These are phyloP conservation scores for Alfaro cultratus DNA, from an alignment of 2,797 vertebrate genomes.

Conservation along the genomic window DNA sequence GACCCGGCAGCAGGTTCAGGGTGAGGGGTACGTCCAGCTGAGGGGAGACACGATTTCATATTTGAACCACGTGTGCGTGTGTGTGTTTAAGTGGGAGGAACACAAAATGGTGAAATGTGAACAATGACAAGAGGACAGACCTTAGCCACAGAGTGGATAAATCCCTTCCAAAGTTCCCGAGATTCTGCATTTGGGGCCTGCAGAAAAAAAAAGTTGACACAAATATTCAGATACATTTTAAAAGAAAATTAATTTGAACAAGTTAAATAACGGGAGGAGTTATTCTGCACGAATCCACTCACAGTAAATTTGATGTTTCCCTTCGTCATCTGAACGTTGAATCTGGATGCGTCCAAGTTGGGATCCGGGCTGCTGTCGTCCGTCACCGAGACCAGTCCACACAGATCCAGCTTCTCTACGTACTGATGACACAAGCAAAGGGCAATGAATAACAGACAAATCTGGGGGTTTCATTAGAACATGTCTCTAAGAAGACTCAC, in stretches of 20 bases:
- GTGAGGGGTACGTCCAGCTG: slow-evolving; percentile 81
- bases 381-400: slow-evolving; percentile 69
- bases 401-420: slow-evolving; percentile 83
- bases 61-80: not conserved
- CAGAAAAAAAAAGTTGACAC: not conserved
- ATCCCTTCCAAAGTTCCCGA: slow-evolving; percentile 89
- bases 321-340: slow-evolving; percentile 72
- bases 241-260: not conserved
- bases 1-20: slow-evolving; percentile 87
- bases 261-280: not conserved
- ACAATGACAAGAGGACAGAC: slow-evolving; percentile 60
- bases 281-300: slow-evolving; percentile 20
- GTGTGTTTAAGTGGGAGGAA: not conserved
- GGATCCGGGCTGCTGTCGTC: slow-evolving; percentile 72
- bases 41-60: slow-evolving; percentile 10
- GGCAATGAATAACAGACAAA: not conserved
- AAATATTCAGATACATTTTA: not conserved
- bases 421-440: slow-evolving; percentile 75
- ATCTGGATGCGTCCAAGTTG: slow-evolving; percentile 55
- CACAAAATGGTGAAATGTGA: not conserved
- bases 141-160: slow-evolving; percentile 81
- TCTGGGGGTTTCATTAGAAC: not conserved
- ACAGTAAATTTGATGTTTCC: slow-evolving; percentile 82
- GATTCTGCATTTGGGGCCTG: slow-evolving; percentile 82
- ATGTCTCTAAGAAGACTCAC: slow-evolving; percentile 65